phyloP scores from a whole-genome alignment of 2,113 vertebrate species.

The Silurus meridionalis region DNA sequence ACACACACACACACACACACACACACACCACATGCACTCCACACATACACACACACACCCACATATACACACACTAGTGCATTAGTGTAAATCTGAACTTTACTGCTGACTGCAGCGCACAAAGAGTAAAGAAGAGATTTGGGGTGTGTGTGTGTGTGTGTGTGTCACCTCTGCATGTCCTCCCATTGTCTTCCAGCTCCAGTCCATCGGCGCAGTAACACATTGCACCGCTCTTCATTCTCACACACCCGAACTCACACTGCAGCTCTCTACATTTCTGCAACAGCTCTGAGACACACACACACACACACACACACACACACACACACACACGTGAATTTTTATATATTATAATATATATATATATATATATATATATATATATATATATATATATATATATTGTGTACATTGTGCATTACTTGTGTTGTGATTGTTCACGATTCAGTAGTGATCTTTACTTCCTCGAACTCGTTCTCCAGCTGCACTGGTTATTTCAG shows the following conservation, averaged over 20 bases:
- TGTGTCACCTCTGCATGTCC: slow-evolving; percentile 75
- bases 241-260: slow-evolving; percentile 79
- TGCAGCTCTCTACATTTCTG: slow-evolving; percentile 74
- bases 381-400: too few species aligned
- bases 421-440: too few species aligned
- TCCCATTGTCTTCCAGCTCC: slow-evolving; percentile 69
- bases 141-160: slow-evolving; percentile 8
- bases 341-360: not conserved
- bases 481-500: too few species aligned
- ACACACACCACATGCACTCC: not conserved
- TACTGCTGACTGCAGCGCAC: not conserved
- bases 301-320: not conserved
- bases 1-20: not conserved
- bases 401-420: too few species aligned
- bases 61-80: too few species aligned
- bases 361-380: too few species aligned
- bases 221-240: slow-evolving; percentile 71
- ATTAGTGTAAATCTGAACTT: not conserved
- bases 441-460: too few species aligned
- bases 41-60: too few species aligned
- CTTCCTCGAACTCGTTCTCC: too few species aligned
- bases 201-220: slow-evolving; percentile 81
- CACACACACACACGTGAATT: not conserved
- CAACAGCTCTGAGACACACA: slow-evolving; percentile 70
- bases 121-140: not conserved